These are phyloP conservation scores for Smutsia gigantea DNA, from an alignment of 2,797 vertebrate genomes.

Conservation along the genomic window DNA sequence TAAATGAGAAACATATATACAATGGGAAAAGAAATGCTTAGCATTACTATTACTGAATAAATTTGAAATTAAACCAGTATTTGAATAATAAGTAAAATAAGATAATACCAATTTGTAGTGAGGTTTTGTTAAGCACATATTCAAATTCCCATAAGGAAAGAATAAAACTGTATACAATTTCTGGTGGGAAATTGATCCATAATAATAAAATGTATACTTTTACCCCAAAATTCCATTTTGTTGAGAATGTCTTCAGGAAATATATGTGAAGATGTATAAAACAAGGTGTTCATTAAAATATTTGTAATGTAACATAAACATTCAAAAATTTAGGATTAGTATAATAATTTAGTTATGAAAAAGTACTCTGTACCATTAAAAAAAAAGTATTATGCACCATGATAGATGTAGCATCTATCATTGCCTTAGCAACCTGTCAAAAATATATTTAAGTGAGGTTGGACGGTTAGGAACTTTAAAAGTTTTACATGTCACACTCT, in stretches of 20 bases:
- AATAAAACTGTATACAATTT: background rate
- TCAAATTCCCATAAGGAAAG: background rate
- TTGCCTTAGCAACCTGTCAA: background rate
- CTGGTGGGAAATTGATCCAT: background rate
- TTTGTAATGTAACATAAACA: background rate
- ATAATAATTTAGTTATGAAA: background rate
- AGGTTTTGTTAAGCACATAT: background rate
- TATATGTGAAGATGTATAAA: background rate
- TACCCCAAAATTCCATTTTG: background rate
- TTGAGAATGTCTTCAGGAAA: background rate
- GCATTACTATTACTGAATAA: background rate
- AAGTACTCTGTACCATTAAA: background rate
- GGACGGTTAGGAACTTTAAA: background rate
- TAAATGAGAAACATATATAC: background rate
- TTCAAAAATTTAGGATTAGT: background rate
- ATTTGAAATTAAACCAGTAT: background rate
- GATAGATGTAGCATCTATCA: background rate
- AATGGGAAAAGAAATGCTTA: background rate
- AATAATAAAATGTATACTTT: background rate
- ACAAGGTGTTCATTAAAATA: background rate
- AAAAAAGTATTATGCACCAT: background rate
- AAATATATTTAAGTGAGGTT: background rate
- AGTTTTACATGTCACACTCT: background rate
- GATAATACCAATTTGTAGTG: background rate
- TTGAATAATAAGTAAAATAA: background rate